Percentiles rank a stretch among this genome's conserved stretches.
Evolutionary conservation across 1,140 invertebrate genomes (phyloP).

Genomic region (Acromyrmex echinatior): DNA sequence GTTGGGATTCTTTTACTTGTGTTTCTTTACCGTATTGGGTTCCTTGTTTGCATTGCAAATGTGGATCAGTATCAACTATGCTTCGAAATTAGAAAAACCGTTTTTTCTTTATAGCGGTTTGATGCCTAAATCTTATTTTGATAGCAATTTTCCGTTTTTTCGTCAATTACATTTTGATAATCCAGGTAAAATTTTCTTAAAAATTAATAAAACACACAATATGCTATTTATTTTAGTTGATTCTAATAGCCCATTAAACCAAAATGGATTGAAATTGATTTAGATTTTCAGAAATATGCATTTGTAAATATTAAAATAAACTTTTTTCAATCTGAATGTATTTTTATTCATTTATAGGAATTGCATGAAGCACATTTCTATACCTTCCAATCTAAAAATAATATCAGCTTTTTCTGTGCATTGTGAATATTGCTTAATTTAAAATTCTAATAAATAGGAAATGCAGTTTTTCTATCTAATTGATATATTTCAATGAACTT

Average conservation of each 20-base stretch:
- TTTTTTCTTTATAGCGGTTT: conserved; percentile 61
- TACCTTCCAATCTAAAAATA: no score
- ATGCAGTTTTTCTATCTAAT: no score
- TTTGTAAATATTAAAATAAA: no score
- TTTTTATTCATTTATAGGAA: no score
- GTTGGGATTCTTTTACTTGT: conserved; percentile 92
- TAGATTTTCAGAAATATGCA: no score
- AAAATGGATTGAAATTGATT: no score
- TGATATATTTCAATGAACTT: no score
- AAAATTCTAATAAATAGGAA: no score
- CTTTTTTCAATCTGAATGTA: no score
- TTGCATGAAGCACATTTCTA: no score
- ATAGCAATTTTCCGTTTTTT: neutral
- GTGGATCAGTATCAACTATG: conserved; percentile 76
- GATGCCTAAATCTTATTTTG: neutral
- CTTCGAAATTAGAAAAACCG: conserved; percentile 71
- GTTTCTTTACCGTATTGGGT: conserved; percentile 93
- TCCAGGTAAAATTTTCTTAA: conserved; percentile 67
- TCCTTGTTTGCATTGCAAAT: conserved; percentile 89
- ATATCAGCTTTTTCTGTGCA: no score
- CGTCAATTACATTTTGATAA: conserved; percentile 49
- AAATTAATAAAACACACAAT: neutral
- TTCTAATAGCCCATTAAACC: neutral
- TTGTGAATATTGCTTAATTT: no score
- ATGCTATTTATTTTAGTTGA: neutral